Conservation (phyloP, 2,888 invertebrate species). For the Osmoderma eremita region DNA sequence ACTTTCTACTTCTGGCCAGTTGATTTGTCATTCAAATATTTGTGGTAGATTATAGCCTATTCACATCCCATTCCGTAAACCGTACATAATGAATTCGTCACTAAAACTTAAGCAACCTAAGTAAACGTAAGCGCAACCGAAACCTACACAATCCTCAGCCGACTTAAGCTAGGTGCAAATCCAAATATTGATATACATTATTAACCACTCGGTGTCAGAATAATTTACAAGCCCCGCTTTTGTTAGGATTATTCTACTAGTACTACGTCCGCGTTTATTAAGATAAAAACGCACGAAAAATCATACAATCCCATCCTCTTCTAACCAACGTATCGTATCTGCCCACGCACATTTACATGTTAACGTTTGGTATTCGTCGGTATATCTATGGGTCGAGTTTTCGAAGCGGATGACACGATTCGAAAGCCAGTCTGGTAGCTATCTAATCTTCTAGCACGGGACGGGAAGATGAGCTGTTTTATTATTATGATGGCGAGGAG, state of each 20-base stretch:
- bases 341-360: neutral
- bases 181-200: slow-evolving; percentile 17
- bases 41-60: too few relatives aligned
- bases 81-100: too few relatives aligned
- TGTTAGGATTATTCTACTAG: too few relatives aligned
- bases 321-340: neutral
- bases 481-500: neutral
- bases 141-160: neutral
- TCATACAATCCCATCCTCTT: neutral
- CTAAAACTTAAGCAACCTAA: too few relatives aligned
- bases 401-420: too few relatives aligned
- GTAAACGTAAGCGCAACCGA: neutral
- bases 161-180: slow-evolving; percentile 9
- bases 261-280: too few relatives aligned
- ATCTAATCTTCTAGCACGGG: slow-evolving; percentile 6
- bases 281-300: too few relatives aligned
- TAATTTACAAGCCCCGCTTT: too few relatives aligned
- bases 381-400: too few relatives aligned
- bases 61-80: too few relatives aligned
- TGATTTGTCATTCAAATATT: too few relatives aligned
- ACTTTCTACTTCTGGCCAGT: too few relatives aligned
- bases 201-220: neutral
- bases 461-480: slow-evolving; percentile 20
- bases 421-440: neutral
- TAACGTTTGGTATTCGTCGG: neutral